Conservation (phyloP, 2,113 vertebrate species). For the Hyla sarda region DNA sequence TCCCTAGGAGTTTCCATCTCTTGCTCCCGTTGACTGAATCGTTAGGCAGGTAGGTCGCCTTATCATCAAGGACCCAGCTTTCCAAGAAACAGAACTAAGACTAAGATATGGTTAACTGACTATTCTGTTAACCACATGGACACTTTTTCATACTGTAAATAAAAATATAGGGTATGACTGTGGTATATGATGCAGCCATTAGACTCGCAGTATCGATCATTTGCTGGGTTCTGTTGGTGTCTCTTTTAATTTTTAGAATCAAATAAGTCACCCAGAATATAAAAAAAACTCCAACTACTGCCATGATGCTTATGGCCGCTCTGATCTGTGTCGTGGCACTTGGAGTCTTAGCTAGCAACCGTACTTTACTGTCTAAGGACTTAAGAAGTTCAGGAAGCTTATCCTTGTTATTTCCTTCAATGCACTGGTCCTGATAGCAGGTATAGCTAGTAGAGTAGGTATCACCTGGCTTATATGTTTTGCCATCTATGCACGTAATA, state of each 20-base stretch:
- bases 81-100: too few relatives aligned
- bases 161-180: slow-evolving; percentile 44
- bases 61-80: too few relatives aligned
- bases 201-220: slow-evolving; percentile 10
- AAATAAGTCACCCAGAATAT: slow-evolving; percentile 44
- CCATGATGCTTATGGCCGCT: slow-evolving; percentile 21
- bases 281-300: slow-evolving; percentile 29
- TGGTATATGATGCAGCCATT: slow-evolving; percentile 38
- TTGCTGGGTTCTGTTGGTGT: neutral
- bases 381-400: neutral
- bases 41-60: too few relatives aligned
- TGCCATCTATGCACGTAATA: neutral
- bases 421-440: neutral
- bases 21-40: too few relatives aligned
- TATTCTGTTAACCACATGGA: neutral
- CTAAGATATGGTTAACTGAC: too few relatives aligned
- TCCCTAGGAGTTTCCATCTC: too few relatives aligned
- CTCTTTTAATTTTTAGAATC: slow-evolving; percentile 8
- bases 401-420: neutral
- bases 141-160: slow-evolving; percentile 41
- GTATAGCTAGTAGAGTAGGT: neutral
- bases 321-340: slow-evolving; percentile 10
- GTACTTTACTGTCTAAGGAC: neutral
- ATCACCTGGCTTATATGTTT: neutral
- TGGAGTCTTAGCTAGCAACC: neutral